Percentiles rank a stretch among this genome's conserved stretches.
Evolutionary conservation across 2,888 invertebrate species (phyloP).

Genomic region (Malthinus flaveolus): DNA sequence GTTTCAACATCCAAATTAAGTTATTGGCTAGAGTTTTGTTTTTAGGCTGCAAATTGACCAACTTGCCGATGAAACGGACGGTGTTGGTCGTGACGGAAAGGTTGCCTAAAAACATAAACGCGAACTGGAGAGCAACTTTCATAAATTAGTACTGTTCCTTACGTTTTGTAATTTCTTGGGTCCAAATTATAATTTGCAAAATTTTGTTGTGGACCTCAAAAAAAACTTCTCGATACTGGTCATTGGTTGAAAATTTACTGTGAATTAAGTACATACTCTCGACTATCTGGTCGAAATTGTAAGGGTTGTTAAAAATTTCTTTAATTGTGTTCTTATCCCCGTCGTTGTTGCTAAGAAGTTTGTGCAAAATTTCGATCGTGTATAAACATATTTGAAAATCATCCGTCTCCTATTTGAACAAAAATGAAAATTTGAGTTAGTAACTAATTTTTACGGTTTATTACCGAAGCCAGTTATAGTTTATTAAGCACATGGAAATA

Average conservation of each 20-base stretch:
- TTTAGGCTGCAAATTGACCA: constrained; percentile 3
- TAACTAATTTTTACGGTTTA: not conserved
- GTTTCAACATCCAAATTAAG: constrained; percentile 32
- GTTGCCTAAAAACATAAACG: constrained; percentile 5
- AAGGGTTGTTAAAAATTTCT: constrained; percentile 28
- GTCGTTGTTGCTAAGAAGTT: constrained; percentile 31
- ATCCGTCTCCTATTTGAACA: constrained; percentile 29
- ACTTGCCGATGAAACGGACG: constrained; percentile 12
- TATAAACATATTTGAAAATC: constrained; percentile 33
- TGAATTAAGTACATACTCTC: constrained; percentile 33
- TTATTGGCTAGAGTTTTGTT: constrained; percentile 13
- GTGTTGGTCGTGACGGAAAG: constrained; percentile 5
- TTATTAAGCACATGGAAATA: constrained; percentile 11
- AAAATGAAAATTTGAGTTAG: no score
- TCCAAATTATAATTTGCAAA: constrained; percentile 32
- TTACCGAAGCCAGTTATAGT: constrained; percentile 1
- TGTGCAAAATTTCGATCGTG: constrained; percentile 33
- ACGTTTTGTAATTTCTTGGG: constrained; percentile 33
- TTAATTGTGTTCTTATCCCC: constrained; percentile 29
- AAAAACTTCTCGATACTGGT: constrained; percentile 22
- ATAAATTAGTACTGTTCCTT: no score
- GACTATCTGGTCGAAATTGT: constrained; percentile 29
- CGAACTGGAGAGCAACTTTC: no score
- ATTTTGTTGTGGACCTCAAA: constrained; percentile 34
- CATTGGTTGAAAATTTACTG: constrained; percentile 24